Conservation (phyloP, 1,140 invertebrate species). For the Megalopta genalis region DNA sequence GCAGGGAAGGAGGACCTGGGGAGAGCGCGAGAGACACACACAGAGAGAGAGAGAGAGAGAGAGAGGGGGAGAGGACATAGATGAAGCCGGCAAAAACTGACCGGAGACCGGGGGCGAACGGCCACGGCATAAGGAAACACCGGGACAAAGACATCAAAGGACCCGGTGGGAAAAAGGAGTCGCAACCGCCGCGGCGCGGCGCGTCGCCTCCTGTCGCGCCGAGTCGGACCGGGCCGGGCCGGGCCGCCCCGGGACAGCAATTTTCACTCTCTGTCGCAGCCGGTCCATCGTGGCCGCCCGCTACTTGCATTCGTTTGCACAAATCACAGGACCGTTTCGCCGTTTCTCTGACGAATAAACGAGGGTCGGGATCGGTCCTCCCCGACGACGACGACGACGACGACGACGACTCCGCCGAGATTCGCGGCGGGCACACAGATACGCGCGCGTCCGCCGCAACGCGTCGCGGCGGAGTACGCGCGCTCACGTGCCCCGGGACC, state of each 20-base stretch:
- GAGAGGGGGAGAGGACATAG: neutral
- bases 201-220: no score
- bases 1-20: no score
- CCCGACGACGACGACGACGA: no score
- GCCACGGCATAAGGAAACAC: slow-evolving; percentile 12
- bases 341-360: slow-evolving; percentile 39
- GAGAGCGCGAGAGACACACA: no score
- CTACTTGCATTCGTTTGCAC: slow-evolving; percentile 52
- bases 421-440: neutral
- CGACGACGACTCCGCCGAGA: slow-evolving; percentile 16
- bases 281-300: slow-evolving; percentile 10
- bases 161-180: slow-evolving; percentile 47
- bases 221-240: no score
- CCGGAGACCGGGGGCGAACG: slow-evolving; percentile 6
- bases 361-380: slow-evolving; percentile 10
- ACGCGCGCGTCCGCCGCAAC: no score
- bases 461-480: no score
- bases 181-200: slow-evolving; percentile 7
- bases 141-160: slow-evolving; percentile 60
- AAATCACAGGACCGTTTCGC: slow-evolving; percentile 40
- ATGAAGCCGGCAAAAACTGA: slow-evolving; percentile 3
- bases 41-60: no score
- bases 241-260: slow-evolving; percentile 47
- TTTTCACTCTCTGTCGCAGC: slow-evolving; percentile 57
- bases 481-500: no score